A percentile compares a stretch with the other conserved stretches of the same genome.
phyloP scores from a whole-genome alignment of 2,113 vertebrate genomes.

The Pseudonaja textilis region DNA sequence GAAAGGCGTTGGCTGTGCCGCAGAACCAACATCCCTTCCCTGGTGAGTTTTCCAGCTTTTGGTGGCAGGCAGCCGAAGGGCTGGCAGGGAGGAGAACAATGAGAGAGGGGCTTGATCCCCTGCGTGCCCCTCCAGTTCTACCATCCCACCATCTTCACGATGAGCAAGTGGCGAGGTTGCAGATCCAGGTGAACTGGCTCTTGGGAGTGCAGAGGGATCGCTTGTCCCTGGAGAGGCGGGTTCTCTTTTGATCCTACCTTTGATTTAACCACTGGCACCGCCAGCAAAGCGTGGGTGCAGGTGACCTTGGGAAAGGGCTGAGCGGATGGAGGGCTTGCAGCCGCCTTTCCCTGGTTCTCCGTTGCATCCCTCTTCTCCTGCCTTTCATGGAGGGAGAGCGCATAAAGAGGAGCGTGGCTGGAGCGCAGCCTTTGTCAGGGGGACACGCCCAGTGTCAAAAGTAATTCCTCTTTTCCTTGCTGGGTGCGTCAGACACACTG shows the following conservation, averaged over 20 bases:
- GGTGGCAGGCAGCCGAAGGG: background rate
- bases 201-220: background rate
- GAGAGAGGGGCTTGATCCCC: background rate
- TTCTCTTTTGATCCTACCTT: background rate
- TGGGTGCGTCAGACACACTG: background rate
- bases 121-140: background rate
- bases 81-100: no score
- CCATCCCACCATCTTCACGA: background rate
- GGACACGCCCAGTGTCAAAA: conserved; percentile 57
- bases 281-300: background rate
- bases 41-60: no score
- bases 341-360: conserved; percentile 39
- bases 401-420: background rate
- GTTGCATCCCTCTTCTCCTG: background rate
- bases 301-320: no score
- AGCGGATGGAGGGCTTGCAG: conserved; percentile 42
- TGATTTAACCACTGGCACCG: background rate
- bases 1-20: background rate
- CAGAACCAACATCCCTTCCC: no score
- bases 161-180: background rate
- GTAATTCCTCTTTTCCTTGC: conserved; percentile 54
- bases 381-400: background rate
- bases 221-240: background rate
- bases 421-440: conserved; percentile 40
- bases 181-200: no score